A percentile compares a stretch with the other conserved stretches of the same genome.
These are phyloP conservation scores for Aurelia sp. DNA, from an alignment of 30 jellyfish, hydroid and myxozoan genomes.

Conservation along the genomic window DNA sequence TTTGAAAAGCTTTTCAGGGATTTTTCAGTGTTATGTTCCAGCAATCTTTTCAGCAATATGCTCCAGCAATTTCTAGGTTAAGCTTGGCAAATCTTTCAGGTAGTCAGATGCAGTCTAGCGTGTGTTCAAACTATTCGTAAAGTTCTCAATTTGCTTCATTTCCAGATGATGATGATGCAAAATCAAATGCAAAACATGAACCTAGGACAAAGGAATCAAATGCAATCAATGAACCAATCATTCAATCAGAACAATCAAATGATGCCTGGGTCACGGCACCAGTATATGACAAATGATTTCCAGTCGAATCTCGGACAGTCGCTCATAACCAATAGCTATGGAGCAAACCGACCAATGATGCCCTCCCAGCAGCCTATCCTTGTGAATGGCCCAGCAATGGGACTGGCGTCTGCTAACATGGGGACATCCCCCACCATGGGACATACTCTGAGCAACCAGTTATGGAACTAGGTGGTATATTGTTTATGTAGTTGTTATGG, in stretches of 20 bases:
- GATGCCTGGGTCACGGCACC: conserved; percentile 51
- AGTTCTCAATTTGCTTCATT: too few species aligned
- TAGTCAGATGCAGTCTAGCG: too few species aligned
- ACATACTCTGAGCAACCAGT: conserved; percentile 69
- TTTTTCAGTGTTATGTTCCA: too few species aligned
- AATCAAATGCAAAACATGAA: conserved; percentile 69
- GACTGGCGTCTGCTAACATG: conserved; percentile 25
- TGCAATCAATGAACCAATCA: conserved; percentile 26
- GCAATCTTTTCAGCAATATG: too few species aligned
- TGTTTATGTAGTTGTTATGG: background rate
- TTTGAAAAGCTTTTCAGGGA: too few species aligned
- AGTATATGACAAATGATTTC: conserved; percentile 24
- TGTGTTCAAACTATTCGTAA: too few species aligned
- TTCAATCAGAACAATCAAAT: conserved; percentile 9
- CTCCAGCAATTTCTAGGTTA: too few species aligned
- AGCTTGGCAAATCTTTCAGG: too few species aligned
- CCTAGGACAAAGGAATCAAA: conserved; percentile 38
- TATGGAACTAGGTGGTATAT: conserved; percentile 48
- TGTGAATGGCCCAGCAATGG: conserved; percentile 64
- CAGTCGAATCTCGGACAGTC: conserved; percentile 55
- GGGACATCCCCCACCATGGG: conserved; percentile 55
- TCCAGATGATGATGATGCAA: conserved; percentile 79
- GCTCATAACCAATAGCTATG: conserved; percentile 59
- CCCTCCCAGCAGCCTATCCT: conserved; percentile 68
- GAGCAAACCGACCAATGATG: conserved; percentile 69